These are phyloP conservation scores for Emydocephalus ijimae DNA, from an alignment of 2,113 vertebrate genomes.

Conservation along the genomic window DNA sequence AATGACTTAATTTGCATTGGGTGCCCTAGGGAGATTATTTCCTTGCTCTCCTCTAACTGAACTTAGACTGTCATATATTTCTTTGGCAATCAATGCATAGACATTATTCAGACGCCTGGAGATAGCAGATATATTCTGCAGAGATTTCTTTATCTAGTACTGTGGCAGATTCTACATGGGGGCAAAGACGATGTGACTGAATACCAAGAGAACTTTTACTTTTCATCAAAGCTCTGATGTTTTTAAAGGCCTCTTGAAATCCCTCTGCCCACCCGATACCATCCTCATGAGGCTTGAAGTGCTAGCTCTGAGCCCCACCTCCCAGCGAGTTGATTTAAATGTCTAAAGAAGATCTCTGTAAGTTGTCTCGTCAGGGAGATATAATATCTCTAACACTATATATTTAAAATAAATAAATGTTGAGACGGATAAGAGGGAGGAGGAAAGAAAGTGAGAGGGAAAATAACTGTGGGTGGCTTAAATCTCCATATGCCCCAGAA, in stretches of 20 bases:
- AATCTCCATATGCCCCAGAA: constrained; percentile 78
- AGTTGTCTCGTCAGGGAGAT: constrained; percentile 52
- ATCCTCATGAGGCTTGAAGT: constrained; percentile 72
- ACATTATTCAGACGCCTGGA: neutral
- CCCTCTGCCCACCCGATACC: constrained; percentile 72
- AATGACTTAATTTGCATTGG: neutral
- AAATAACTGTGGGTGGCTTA: constrained; percentile 61
- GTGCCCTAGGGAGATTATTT: neutral
- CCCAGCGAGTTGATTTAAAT: constrained; percentile 60
- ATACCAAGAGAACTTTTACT: constrained; percentile 18
- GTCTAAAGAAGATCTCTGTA: constrained; percentile 68
- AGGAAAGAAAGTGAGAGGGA: constrained; percentile 9
- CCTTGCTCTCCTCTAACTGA: neutral
- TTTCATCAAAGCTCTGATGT: constrained; percentile 24
- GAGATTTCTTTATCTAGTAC: constrained; percentile 6
- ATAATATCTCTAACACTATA: constrained; percentile 20
- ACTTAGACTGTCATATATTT: neutral
- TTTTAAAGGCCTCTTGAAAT: constrained; percentile 35
- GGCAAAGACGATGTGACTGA: constrained; percentile 19
- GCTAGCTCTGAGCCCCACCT: constrained; percentile 71
- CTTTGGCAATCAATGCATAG: neutral
- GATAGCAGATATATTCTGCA: constrained; percentile 10
- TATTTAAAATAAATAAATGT: constrained; percentile 42
- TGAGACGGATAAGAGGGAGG: constrained; percentile 42
- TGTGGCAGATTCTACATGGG: constrained; percentile 12